Conservation (phyloP, 2,113 vertebrate species). For the Onychorhynchus coronatus region DNA sequence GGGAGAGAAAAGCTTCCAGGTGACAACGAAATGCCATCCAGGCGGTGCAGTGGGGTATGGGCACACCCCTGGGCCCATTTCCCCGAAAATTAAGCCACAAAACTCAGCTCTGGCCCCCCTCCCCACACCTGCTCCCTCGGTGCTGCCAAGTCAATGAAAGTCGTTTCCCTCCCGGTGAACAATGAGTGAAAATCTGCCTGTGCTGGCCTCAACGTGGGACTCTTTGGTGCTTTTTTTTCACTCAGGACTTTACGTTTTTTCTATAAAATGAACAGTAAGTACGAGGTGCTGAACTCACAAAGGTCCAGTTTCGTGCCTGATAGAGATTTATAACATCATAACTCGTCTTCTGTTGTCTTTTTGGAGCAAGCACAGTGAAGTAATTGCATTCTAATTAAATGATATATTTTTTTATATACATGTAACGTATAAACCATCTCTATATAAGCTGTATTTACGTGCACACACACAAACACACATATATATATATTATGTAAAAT, state of each 20-base stretch:
- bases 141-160: not conserved
- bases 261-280: not conserved
- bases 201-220: not conserved
- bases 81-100: not conserved
- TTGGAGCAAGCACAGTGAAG: not conserved
- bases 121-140: not conserved
- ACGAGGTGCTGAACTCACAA: not conserved
- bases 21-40: not conserved
- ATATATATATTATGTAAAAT: not conserved
- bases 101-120: not conserved
- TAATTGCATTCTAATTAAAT: not conserved
- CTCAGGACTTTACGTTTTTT: not conserved
- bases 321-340: not conserved
- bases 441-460: not conserved
- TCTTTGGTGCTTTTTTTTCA: not conserved
- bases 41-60: not conserved
- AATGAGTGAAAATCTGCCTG: not conserved
- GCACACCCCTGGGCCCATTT: not conserved
- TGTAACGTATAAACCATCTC: not conserved
- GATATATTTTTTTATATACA: not conserved
- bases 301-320: not conserved
- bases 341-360: not conserved
- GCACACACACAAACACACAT: no score
- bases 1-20: not conserved
- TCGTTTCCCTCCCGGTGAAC: not conserved